Evolutionary conservation across 2,888 invertebrate species (phyloP), one percentile per base, ranked within the genome.

Genomic region (Criorhina ranunculi): DNA sequence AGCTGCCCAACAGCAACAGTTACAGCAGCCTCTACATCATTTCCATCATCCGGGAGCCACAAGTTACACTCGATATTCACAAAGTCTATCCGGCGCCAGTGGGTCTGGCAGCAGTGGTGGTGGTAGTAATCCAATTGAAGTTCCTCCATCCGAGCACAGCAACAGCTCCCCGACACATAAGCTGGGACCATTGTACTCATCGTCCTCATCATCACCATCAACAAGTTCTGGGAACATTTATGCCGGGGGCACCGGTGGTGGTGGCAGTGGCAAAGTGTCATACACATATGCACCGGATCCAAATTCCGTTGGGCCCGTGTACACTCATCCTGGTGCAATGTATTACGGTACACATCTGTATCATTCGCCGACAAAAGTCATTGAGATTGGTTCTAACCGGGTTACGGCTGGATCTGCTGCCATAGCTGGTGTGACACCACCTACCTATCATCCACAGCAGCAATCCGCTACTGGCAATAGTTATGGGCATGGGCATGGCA

Each of bases 281-380:
- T 79, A 85, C 55, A 70, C 49, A 72, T 79, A 57, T 69, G 67
- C 62, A 75, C 31, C 60, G 69, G 77, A 86, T 76, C 77, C 46
- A 37, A 76, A 42, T 49, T 62, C 60, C 24, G 60, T 62, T 12
- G 78, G 60, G 55, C 89, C 91, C 17, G 89, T 88, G 72, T 89
- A 90, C 66, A 88, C 88, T 33, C 90, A 90, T 88, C 89, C 88
- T 60, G 89, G 89, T 49, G 89, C 89, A 37, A 88, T 90, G 76
- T 90, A 90, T 86, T 91, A 90, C 76, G 90, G 90, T 51, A 89
- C 90, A 60, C 91, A 91, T 86, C 86, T 91, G 51, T 89, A 89
- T 76, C 90, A 91, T 87, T 90, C 89, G 62, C 87, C 88, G 15
- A 87, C 88, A 19, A 80, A 80, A 53, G 67, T 80, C 2, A 31